Evolutionary conservation across 2,888 invertebrate genomes (phyloP), one percentile per base, ranked within the genome.

Genomic region (Rosalia funebris): DNA sequence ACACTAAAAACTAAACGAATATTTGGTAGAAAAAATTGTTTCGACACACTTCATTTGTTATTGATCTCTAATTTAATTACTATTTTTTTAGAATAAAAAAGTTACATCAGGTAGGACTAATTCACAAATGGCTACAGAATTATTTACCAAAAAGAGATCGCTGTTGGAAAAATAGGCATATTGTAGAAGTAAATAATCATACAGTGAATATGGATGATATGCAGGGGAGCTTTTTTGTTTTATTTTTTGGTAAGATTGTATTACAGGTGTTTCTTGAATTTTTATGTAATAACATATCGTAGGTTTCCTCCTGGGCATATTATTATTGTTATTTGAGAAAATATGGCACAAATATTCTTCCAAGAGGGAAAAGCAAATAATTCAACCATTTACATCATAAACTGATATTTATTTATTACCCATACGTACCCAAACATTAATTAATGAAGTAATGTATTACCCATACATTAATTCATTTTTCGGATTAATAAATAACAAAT

Each of bases 191-290:
- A n/a, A 89, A 89, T 62, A 94, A 93, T 76, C 92, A 95, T 74
- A 93, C 92, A 32, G 95, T 96, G 37, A 93, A 93, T 78, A 84
- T 95, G 69, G 87, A 90, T 50, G 95, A 96, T 74, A 96, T 95
- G 95, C 94, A 95, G 80, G 96, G 95, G 9, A 95, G 93, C 17
- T 95, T 95, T 82, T 90, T 94, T 72, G 90, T 96, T 0, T 82
- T 95, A 1, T 85, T 93, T 53, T 81, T 95, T 53, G 95, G 94
- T 92, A 84, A 77, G 11, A 20, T 41, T 19, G 16, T 37, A 19
- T 20, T 10, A 7, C n/a, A 14, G 1, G 15, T 4, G 39, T 7
- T 25, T 25, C 3, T 5, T 25, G 25, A 34, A 25, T 34, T 2
- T 10, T n/a, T 34, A 7, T 34, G 3, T 34, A 34, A 34, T 34